Conservation (phyloP, 2,797 vertebrate genomes). For the Lithobates sylvaticus region DNA sequence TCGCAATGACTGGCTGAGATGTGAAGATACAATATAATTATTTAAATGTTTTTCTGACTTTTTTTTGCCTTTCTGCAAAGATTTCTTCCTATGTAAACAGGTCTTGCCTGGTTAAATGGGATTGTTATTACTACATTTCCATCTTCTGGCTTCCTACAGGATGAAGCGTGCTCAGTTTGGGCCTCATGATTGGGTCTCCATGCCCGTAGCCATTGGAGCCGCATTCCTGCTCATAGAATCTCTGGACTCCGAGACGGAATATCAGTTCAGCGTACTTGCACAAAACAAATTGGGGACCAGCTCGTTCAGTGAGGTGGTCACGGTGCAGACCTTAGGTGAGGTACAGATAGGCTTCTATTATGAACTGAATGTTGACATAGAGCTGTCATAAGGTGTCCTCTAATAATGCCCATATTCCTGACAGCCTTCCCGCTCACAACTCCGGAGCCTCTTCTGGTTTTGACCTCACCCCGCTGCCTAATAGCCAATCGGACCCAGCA, state of each 20-base stretch:
- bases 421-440: slow-evolving; percentile 96
- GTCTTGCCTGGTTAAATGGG: no score
- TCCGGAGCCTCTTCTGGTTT: slow-evolving; percentile 99
- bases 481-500: slow-evolving; percentile 99
- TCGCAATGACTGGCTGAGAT: no score
- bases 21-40: no score
- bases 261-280: slow-evolving; percentile 99
- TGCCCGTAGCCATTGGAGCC: slow-evolving; percentile 89
- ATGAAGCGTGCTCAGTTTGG: slow-evolving; percentile 95
- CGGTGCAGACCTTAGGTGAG: slow-evolving; percentile 96
- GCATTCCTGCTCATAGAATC: slow-evolving; percentile 92
- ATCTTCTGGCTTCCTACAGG: slow-evolving; percentile 73
- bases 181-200: slow-evolving; percentile 98
- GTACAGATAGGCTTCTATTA: no score
- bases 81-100: no score
- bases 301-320: slow-evolving; percentile 99
- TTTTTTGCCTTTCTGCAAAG: no score
- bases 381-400: no score
- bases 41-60: no score
- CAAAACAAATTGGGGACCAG: slow-evolving; percentile 99
- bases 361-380: no score
- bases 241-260: slow-evolving; percentile 94
- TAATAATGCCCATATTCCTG: neutral
- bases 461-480: slow-evolving; percentile 99
- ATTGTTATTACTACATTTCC: neutral